Percentiles rank a stretch among this genome's conserved stretches.
Evolutionary conservation across 1,140 invertebrate species (phyloP).

Genomic region (Leptopilina boulardi): DNA sequence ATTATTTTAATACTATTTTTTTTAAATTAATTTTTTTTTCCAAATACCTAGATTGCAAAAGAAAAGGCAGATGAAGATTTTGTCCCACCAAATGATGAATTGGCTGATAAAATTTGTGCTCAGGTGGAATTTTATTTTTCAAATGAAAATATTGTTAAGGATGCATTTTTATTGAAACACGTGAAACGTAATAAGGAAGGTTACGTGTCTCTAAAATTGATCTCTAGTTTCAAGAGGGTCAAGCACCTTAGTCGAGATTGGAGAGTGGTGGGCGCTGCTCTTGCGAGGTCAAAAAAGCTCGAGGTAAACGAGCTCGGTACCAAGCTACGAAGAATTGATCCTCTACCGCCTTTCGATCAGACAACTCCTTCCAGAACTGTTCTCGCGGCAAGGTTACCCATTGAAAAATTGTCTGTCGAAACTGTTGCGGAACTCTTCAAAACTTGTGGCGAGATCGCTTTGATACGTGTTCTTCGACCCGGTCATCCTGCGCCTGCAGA

Average conservation of each 20-base stretch:
- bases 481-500: conserved; percentile 92
- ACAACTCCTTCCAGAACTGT: conserved; percentile 93
- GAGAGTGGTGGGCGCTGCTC: conserved; percentile 90
- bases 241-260: conserved; percentile 95
- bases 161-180: conserved; percentile 96
- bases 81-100: conserved; percentile 81
- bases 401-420: conserved; percentile 90
- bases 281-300: conserved; percentile 86
- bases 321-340: conserved; percentile 90
- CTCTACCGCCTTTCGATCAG: conserved; percentile 92
- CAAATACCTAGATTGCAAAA: not conserved
- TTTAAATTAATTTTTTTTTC: no score
- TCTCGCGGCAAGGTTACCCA: conserved; percentile 89
- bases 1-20: no score
- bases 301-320: conserved; percentile 94
- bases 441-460: conserved; percentile 90
- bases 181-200: conserved; percentile 96
- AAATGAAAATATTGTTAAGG: conserved; percentile 95
- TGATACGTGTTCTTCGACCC: conserved; percentile 89
- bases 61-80: conserved; percentile 59
- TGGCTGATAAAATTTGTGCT: conserved; percentile 85
- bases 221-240: conserved; percentile 94
- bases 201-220: conserved; percentile 94
- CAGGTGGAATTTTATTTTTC: conserved; percentile 97
- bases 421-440: conserved; percentile 92